Evolutionary conservation across 2,113 vertebrate genomes (phyloP), one percentile per base, ranked within the genome.

Genomic region (Eulemur macaco): DNA sequence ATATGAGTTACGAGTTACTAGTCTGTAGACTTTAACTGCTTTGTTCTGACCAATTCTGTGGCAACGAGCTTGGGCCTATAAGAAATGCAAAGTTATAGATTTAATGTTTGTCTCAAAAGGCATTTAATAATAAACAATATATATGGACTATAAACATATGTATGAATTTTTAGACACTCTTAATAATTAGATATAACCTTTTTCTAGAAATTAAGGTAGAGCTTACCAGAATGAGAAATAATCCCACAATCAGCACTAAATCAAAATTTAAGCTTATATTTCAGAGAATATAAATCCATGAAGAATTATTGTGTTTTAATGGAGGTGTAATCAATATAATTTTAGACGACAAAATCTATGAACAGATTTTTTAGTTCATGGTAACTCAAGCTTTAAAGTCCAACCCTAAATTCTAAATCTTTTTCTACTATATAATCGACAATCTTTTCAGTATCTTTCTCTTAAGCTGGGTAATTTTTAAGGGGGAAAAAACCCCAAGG

Each of bases 1-100:
- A 47, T 99, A 99, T 0, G 99, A 99, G 97, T 99, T 99, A 14
- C 99, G 99, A 37, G 99, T 99, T 98, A 99, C 99, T 95, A 99
- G 98, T 18, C 99, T 99, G 98, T 99, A 99, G 88, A 99, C 99
- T 98, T 99, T 99, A 97, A 99, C 99, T 23, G 99, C 99, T 98
- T 99, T 99, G 98, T 99, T 99, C 98, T 99, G 99, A 96, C 99
- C 99, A 69, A 99, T 99, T 97, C 99, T 98, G 97, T 99, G 99
- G 97, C 99, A 99, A 94, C 99, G 99, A 95, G 99, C 99, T 99
- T 99, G 99, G 94, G 99, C 99, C 99, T 99, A 73, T 97, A 96
- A 96, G 96, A 80, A 97, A 90, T n/a, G 7, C 94, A 94, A 1
- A 1, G 6, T 71, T 97, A 58, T 2, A 95, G 47, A 63, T 91